phyloP scores from a whole-genome alignment of 2,888 invertebrate genomes.

The Parnassius apollo region DNA sequence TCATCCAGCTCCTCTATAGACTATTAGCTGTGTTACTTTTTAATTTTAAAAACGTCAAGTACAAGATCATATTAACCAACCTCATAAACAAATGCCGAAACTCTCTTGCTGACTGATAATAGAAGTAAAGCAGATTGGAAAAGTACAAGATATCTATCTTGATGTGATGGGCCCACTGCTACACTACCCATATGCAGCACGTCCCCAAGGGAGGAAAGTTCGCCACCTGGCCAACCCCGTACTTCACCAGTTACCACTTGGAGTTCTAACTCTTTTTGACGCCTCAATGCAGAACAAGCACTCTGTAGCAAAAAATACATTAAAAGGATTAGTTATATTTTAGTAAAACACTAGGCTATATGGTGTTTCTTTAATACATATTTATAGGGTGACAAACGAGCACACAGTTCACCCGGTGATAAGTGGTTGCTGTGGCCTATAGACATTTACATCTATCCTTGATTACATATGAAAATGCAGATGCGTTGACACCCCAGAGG shows the following conservation, averaged over 20 bases:
- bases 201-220: constrained; percentile 85
- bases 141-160: constrained; percentile 94
- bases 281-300: constrained; percentile 91
- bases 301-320: constrained; percentile 78
- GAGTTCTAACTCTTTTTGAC: constrained; percentile 97
- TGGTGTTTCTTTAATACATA: too few relatives aligned
- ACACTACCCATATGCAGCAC: constrained; percentile 96
- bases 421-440: too few relatives aligned
- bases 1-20: too few relatives aligned
- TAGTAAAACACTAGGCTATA: too few relatives aligned
- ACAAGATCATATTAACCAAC: constrained; percentile 65
- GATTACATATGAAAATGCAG: too few relatives aligned
- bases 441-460: too few relatives aligned
- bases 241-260: constrained; percentile 97
- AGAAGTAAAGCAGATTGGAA: constrained; percentile 94
- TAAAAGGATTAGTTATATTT: background rate
- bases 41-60: too few relatives aligned
- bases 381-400: too few relatives aligned
- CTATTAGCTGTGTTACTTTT: too few relatives aligned
- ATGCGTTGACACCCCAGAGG: too few relatives aligned
- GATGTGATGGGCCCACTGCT: constrained; percentile 90
- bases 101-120: constrained; percentile 93
- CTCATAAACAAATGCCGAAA: constrained; percentile 97
- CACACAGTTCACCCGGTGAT: too few relatives aligned
- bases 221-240: constrained; percentile 95